phyloP scores from a whole-genome alignment of 2,113 vertebrate species.

The Globicephala melas region DNA sequence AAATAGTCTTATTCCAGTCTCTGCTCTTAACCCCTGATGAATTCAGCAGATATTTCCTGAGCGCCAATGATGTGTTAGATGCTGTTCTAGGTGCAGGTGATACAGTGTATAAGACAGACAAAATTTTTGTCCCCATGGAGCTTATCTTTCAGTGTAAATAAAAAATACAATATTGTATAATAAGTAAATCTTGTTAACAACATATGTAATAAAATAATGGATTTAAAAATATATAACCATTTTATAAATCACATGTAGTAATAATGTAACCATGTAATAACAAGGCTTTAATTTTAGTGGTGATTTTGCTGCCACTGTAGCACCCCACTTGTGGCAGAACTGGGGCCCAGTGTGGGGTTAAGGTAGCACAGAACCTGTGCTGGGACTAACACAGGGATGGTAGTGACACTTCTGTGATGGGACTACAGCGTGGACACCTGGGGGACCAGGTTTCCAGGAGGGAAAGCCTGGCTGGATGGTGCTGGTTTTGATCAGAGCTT shows the following conservation, averaged over 20 bases:
- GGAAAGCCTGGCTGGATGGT: not conserved
- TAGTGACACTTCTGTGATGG: not conserved
- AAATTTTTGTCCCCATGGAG: not conserved
- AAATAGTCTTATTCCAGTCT: not conserved
- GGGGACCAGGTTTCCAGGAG: not conserved
- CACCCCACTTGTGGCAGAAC: not conserved
- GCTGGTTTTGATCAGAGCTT: not conserved
- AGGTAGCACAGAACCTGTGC: not conserved
- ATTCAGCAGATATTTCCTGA: not conserved
- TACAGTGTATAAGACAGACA: not conserved
- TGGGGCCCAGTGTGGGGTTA: not conserved
- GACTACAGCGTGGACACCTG: not conserved
- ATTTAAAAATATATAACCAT: not conserved
- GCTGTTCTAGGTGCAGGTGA: not conserved
- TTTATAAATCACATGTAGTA: not conserved
- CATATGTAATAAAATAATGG: not conserved
- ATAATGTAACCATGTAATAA: not conserved
- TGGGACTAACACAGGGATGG: not conserved
- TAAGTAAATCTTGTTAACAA: not conserved
- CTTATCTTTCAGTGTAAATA: not conserved
- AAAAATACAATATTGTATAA: not conserved
- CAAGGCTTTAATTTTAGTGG: not conserved
- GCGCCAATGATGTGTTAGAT: not conserved
- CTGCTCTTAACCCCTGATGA: not conserved
- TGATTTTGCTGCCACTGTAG: not conserved